Percentiles rank a stretch among this genome's conserved stretches.
phyloP scores from a whole-genome alignment of 2,113 vertebrate genomes.

The Colius striatus region DNA sequence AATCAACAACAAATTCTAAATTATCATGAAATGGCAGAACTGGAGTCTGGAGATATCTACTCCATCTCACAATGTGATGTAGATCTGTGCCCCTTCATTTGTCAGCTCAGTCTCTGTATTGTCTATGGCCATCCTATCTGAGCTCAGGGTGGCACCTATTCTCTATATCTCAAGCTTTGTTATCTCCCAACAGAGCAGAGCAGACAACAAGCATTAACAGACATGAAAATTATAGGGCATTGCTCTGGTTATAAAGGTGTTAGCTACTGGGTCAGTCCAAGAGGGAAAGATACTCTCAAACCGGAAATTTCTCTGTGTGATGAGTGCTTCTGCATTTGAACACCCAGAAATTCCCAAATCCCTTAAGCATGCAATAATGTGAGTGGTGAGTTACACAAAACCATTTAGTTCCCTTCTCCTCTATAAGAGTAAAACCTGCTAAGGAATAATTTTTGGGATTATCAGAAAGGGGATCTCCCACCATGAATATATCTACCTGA shows the following conservation, averaged over 20 bases:
- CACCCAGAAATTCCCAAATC: neutral
- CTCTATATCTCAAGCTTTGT: neutral
- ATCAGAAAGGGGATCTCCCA: neutral
- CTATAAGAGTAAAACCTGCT: neutral
- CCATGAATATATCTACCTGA: neutral
- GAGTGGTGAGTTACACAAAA: neutral
- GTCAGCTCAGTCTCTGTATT: neutral
- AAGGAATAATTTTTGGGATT: too few species aligned
- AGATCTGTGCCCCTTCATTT: neutral
- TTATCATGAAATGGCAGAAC: neutral
- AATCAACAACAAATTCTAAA: neutral
- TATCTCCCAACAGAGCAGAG: neutral
- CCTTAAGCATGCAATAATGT: neutral
- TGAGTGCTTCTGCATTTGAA: neutral
- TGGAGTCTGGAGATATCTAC: neutral
- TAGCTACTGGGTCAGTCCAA: neutral
- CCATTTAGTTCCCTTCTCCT: neutral
- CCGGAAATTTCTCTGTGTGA: neutral
- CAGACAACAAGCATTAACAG: neutral
- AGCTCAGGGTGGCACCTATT: neutral
- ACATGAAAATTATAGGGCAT: neutral
- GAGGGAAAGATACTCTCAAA: neutral
- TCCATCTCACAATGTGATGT: neutral
- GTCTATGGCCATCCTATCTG: neutral
- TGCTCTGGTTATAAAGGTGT: neutral